Conservation (phyloP, 2,797 vertebrate genomes). For the Agapornis canus region DNA sequence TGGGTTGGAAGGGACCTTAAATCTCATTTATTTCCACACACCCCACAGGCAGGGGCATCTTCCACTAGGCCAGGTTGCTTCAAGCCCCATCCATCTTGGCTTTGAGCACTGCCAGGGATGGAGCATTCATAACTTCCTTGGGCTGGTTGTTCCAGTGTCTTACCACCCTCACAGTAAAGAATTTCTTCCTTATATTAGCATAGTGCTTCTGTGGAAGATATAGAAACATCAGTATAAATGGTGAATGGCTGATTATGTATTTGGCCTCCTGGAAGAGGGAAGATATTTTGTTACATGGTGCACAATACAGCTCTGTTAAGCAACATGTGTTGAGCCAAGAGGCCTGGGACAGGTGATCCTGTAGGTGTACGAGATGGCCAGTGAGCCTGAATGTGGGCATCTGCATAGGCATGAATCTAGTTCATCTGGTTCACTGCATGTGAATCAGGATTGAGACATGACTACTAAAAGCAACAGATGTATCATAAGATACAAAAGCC, state of each 20-base stretch:
- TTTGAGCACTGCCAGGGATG: background rate
- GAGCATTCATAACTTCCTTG: background rate
- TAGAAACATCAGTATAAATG: background rate
- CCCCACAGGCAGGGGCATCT: background rate
- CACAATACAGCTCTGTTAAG: background rate
- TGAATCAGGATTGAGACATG: slow-evolving; percentile 25
- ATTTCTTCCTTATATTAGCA: background rate
- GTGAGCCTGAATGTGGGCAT: background rate
- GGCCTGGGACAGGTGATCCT: background rate
- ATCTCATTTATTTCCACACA: too few relatives aligned
- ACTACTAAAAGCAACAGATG: slow-evolving; percentile 29
- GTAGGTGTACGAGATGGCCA: background rate
- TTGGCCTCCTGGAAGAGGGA: background rate
- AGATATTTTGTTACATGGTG: background rate
- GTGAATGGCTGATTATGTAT: background rate
- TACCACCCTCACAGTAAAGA: background rate
- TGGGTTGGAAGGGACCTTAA: background rate
- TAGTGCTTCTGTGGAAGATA: background rate
- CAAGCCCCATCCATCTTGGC: background rate
- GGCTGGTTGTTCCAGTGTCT: background rate
- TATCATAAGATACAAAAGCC: slow-evolving; percentile 14
- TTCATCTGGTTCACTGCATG: slow-evolving; percentile 37
- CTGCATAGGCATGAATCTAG: background rate
- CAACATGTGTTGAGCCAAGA: background rate
- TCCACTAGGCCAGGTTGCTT: background rate